Percentiles rank a stretch among this genome's conserved stretches.
phyloP scores from a whole-genome alignment of 2,797 vertebrate species.

The Mus caroli region DNA sequence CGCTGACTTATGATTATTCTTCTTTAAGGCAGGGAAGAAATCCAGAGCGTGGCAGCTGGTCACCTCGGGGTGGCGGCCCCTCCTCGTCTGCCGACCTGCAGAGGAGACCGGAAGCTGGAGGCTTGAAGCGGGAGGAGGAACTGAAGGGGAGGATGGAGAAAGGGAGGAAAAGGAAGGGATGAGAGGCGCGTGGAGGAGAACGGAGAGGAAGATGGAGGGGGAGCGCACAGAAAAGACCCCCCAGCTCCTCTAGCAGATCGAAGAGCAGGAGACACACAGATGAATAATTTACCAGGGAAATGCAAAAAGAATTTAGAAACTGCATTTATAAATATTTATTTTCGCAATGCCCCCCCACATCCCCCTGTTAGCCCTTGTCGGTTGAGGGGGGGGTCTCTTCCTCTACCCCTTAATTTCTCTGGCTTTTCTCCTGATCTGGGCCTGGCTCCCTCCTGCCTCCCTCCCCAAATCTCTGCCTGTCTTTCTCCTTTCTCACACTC shows the following conservation, averaged over 20 bases:
- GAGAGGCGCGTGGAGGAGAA: not conserved
- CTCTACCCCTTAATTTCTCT: not conserved
- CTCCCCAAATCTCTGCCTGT: not conserved
- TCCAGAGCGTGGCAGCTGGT: slow-evolving; percentile 41
- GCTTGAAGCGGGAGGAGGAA: not conserved
- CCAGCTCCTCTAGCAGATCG: slow-evolving; percentile 42
- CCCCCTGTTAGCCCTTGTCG: not conserved
- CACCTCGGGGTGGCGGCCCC: slow-evolving; percentile 62
- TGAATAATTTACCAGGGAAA: slow-evolving; percentile 88
- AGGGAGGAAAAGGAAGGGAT: rapidly evolving
- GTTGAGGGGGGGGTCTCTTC: not conserved
- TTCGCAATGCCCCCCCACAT: slow-evolving; percentile 56
- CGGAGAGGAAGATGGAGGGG: not conserved
- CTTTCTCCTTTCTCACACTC: not conserved
- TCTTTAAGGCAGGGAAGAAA: slow-evolving; percentile 27
- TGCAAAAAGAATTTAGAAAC: slow-evolving; percentile 85
- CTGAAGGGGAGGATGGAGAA: rapidly evolving
- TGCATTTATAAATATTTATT: slow-evolving; percentile 87
- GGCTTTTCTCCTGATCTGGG: not conserved
- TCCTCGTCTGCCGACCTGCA: not conserved
- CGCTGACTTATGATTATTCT: slow-evolving; percentile 53
- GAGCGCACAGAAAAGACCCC: not conserved
- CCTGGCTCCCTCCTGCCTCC: not conserved
- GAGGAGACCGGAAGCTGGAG: not conserved
- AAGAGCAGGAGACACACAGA: slow-evolving; percentile 72